phyloP scores from a whole-genome alignment of 2,888 invertebrate species.

The Allacma fusca region DNA sequence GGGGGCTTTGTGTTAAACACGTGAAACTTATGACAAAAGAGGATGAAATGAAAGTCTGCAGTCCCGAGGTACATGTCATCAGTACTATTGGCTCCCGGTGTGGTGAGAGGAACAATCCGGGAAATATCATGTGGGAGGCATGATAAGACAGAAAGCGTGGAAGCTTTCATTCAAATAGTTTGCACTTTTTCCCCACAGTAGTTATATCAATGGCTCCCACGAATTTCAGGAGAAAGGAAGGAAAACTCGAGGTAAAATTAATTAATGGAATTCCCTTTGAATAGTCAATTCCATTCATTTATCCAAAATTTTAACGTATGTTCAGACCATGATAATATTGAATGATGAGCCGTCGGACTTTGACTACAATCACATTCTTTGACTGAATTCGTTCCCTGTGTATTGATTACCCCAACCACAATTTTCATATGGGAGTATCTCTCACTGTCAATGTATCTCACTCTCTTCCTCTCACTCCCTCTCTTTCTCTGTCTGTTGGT shows the following conservation, averaged over 20 bases:
- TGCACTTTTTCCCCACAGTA: no score
- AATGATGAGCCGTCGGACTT: not conserved
- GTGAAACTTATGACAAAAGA: no score
- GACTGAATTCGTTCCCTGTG: not conserved
- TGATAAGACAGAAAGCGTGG: no score
- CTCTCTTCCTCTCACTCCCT: not conserved
- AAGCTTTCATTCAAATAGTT: no score
- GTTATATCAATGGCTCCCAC: no score
- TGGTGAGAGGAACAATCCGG: no score
- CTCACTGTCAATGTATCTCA: not conserved
- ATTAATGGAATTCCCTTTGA: constrained; percentile 43
- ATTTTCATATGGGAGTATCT: not conserved
- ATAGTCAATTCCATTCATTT: not conserved
- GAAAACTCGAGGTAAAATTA: constrained; percentile 42
- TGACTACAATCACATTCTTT: constrained; percentile 24
- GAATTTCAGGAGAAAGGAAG: not conserved
- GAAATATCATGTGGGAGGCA: no score
- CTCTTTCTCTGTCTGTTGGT: no score
- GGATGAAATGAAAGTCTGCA: no score
- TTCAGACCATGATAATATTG: not conserved
- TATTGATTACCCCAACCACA: not conserved
- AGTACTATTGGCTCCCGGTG: no score
- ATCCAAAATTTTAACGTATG: not conserved
- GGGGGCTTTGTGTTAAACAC: no score
- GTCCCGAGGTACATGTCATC: no score